phyloP scores from a whole-genome alignment of 2,113 vertebrate species.

The Nanorana parkeri region DNA sequence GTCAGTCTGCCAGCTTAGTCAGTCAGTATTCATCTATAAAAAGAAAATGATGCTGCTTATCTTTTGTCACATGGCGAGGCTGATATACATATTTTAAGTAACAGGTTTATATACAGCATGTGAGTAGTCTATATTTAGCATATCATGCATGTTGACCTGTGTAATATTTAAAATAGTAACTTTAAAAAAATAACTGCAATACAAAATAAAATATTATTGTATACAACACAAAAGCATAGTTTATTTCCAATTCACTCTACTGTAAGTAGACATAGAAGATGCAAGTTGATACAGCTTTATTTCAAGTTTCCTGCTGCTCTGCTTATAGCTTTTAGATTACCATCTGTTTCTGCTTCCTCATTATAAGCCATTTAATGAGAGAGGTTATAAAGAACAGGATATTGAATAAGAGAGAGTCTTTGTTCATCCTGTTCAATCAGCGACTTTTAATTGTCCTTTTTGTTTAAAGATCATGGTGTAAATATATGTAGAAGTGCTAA shows the following conservation, averaged over 20 bases:
- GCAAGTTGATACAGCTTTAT: conserved; percentile 44
- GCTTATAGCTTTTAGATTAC: conserved; percentile 53
- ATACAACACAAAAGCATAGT: neutral
- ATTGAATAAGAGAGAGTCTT: conserved; percentile 33
- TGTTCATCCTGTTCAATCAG: conserved; percentile 30
- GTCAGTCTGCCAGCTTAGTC: neutral
- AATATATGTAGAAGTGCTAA: conserved; percentile 10
- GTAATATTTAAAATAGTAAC: neutral
- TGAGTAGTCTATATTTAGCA: neutral
- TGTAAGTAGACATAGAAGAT: conserved; percentile 23
- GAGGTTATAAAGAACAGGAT: conserved; percentile 50
- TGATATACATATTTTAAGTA: neutral
- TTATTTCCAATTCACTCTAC: neutral
- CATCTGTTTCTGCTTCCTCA: conserved; percentile 54
- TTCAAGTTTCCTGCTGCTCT: conserved; percentile 45
- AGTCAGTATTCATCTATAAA: neutral
- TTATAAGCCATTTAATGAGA: conserved; percentile 47
- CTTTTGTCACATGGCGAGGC: neutral
- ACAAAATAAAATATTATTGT: neutral
- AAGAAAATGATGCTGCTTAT: neutral
- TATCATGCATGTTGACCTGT: neutral
- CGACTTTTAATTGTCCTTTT: conserved; percentile 36
- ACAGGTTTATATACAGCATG: neutral
- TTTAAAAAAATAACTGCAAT: neutral
- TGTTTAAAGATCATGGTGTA: conserved; percentile 17